These are phyloP conservation scores for Epinephelus fuscoguttatus DNA, from an alignment of 2,113 vertebrate species.

Conservation along the genomic window DNA sequence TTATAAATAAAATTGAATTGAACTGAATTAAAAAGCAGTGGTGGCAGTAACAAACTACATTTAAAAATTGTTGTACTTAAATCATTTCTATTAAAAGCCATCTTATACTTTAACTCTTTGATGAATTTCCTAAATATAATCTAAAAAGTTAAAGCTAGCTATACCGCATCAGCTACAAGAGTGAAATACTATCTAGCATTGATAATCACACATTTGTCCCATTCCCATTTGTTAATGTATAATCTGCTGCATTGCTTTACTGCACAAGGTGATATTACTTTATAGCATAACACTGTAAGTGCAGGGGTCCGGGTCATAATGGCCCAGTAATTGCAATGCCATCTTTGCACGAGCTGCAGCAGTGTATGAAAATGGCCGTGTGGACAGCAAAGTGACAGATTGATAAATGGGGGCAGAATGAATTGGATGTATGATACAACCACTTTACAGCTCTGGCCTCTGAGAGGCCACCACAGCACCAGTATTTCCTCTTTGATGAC, in stretches of 20 bases:
- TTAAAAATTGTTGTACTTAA: not conserved
- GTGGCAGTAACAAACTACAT: not conserved
- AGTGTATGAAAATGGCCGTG: conserved; percentile 41
- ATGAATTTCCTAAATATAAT: too few relatives aligned
- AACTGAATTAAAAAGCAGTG: not conserved
- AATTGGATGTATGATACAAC: conserved; percentile 62
- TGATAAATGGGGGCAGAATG: conserved; percentile 69
- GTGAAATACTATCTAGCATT: not conserved
- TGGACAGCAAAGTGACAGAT: conserved; percentile 52
- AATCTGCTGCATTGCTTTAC: not conserved
- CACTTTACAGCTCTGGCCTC: conserved; percentile 26
- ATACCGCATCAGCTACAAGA: not conserved
- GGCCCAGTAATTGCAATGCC: not conserved
- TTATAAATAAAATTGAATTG: too few relatives aligned
- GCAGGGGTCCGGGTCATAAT: not conserved
- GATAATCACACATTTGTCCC: not conserved
- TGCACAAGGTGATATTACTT: not conserved
- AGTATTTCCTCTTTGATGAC: not conserved
- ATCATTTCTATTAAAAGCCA: too few relatives aligned
- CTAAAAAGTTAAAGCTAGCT: not conserved
- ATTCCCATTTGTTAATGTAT: not conserved
- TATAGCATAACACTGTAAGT: not conserved
- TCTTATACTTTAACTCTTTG: too few relatives aligned
- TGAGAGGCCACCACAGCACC: not conserved
- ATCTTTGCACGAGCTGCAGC: conserved; percentile 6